phyloP scores from a whole-genome alignment of 2,888 invertebrate species.

The Teleiodes luculella region DNA sequence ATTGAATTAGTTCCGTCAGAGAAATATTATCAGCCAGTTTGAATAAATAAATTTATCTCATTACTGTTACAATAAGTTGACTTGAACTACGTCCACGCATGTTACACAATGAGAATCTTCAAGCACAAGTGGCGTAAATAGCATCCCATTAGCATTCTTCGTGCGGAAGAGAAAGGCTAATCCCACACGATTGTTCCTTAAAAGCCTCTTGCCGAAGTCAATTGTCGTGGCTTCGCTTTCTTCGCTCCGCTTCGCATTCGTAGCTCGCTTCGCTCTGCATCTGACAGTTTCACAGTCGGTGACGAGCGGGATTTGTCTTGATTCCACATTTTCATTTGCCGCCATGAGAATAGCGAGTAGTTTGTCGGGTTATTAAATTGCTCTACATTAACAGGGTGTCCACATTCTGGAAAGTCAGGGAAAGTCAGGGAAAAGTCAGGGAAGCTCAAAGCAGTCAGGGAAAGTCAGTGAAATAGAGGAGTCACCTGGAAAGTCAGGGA shows the following conservation, averaged over 20 bases:
- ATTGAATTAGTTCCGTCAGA: too few relatives aligned
- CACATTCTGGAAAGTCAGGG: too few relatives aligned
- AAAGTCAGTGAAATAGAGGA: too few relatives aligned
- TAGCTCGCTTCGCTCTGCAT: background rate
- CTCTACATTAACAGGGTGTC: too few relatives aligned
- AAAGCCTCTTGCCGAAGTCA: constrained; percentile 45
- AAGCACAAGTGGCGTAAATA: constrained; percentile 32
- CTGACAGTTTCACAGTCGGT: background rate
- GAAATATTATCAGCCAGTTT: too few relatives aligned
- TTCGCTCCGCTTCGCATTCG: constrained; percentile 1
- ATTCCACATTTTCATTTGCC: background rate
- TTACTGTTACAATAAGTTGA: too few relatives aligned
- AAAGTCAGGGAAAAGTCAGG: too few relatives aligned
- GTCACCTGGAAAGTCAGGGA: too few relatives aligned
- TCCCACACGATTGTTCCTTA: constrained; percentile 47
- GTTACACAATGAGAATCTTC: background rate
- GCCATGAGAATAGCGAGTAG: too few relatives aligned
- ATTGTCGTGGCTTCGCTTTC: constrained; percentile 33
- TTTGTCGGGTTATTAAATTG: too few relatives aligned
- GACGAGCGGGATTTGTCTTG: constrained; percentile 1
- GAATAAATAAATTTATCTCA: too few relatives aligned
- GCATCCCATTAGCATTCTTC: constrained; percentile 43
- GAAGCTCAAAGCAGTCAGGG: too few relatives aligned
- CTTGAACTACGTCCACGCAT: background rate
- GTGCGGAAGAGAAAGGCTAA: constrained; percentile 37